phyloP scores from a whole-genome alignment of 37 sponge, comb jelly and placozoan genomes.

The Amphimedon queenslandica region DNA sequence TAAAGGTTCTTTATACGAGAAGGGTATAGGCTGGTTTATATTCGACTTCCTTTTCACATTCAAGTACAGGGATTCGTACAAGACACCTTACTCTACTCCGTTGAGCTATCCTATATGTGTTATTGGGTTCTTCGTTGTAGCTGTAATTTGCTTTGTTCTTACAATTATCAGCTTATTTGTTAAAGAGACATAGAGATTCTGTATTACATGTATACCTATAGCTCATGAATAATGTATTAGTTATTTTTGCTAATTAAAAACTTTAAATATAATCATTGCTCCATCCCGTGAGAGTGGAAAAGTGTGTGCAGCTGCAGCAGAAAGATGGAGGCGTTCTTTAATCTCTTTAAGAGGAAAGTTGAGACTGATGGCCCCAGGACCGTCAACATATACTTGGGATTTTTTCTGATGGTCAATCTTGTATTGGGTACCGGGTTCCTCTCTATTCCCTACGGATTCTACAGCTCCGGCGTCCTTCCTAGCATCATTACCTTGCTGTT shows the following conservation, averaged over 20 bases:
- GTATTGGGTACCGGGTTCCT: conserved; percentile 77
- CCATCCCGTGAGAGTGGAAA: too few species aligned
- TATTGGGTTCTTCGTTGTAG: background rate
- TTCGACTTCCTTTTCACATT: too few species aligned
- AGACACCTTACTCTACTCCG: background rate
- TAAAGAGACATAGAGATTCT: too few species aligned
- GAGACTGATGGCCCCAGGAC: conserved; percentile 18
- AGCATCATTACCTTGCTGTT: conserved; percentile 47
- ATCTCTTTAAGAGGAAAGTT: too few species aligned
- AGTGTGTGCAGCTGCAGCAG: too few species aligned
- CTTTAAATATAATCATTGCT: too few species aligned
- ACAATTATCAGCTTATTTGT: background rate
- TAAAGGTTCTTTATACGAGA: background rate
- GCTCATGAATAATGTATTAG: background rate
- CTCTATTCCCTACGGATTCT: conserved; percentile 71
- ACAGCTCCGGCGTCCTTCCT: conserved; percentile 52
- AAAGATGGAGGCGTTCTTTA: too few species aligned
- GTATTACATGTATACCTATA: background rate
- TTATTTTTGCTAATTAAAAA: too few species aligned
- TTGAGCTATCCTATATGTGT: background rate
- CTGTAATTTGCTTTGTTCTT: background rate
- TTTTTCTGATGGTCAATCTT: conserved; percentile 72
- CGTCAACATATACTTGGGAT: conserved; percentile 51
- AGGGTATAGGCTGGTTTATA: too few species aligned
- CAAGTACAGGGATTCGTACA: background rate